Conservation (phyloP, 2,797 vertebrate species). For the Sibirionetta formosa region DNA sequence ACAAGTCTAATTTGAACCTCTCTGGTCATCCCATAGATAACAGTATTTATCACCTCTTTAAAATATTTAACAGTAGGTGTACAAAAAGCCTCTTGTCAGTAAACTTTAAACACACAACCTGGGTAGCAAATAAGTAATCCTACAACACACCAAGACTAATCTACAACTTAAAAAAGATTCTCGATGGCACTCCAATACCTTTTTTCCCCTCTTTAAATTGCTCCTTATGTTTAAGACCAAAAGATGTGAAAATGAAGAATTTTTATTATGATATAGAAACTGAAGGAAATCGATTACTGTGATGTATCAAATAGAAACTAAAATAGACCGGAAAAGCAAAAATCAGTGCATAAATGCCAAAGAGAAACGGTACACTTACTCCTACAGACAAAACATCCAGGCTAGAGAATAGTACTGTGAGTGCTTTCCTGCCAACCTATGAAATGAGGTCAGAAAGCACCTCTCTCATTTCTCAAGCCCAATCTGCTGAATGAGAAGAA, state of each 20-base stretch:
- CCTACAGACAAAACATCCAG: not conserved
- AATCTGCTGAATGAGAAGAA: not conserved
- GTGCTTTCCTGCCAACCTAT: not conserved
- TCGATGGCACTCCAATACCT: not conserved
- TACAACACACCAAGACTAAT: not conserved
- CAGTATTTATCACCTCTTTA: not conserved
- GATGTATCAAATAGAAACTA: not conserved
- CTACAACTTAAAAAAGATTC: not conserved
- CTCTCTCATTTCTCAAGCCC: not conserved
- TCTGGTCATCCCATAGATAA: not conserved
- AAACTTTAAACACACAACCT: not conserved
- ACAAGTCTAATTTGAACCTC: not conserved
- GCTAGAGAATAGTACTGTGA: not conserved
- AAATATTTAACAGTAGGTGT: not conserved
- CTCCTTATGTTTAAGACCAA: not conserved
- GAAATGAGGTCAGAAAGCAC: not conserved
- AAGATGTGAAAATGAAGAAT: not conserved
- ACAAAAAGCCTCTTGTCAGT: not conserved
- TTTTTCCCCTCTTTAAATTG: not conserved
- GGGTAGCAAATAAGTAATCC: not conserved
- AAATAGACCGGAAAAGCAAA: not conserved
- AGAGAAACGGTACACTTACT: not conserved
- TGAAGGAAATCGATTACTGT: not conserved
- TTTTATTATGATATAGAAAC: not conserved
- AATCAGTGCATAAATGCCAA: not conserved